Percentiles rank a stretch among this genome's conserved stretches.
Evolutionary conservation across 1,140 invertebrate species (phyloP).

Genomic region (Zaprionus vittiger): DNA sequence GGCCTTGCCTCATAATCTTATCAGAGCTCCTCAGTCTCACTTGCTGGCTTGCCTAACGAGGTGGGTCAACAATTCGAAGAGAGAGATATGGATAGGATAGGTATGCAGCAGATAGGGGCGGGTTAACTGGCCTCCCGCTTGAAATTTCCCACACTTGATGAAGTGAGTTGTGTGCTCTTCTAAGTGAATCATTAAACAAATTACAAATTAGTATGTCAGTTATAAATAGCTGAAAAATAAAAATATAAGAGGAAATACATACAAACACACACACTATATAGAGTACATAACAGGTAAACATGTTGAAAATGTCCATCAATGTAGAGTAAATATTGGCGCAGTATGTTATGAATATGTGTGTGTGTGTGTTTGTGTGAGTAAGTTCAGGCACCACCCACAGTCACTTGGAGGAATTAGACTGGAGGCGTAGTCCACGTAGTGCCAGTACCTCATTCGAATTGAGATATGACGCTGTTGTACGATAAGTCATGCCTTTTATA

Average conservation of each 20-base stretch:
- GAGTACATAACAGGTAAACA: constrained; percentile 40
- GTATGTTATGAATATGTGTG: constrained; percentile 28
- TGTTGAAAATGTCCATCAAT: constrained; percentile 48
- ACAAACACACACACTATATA: constrained; percentile 14
- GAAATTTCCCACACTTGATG: constrained; percentile 44
- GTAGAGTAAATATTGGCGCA: constrained; percentile 55
- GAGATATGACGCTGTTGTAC: constrained; percentile 11
- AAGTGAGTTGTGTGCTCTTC: constrained; percentile 18
- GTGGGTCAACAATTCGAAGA: constrained; percentile 47
- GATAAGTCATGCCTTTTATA: constrained; percentile 37
- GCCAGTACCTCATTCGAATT: not conserved
- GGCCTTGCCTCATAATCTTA: constrained; percentile 43
- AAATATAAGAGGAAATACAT: constrained; percentile 9
- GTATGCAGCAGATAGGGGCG: not conserved
- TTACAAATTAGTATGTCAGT: constrained; percentile 54
- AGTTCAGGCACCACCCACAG: constrained; percentile 36
- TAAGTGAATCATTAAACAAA: constrained; percentile 61
- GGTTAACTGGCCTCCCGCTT: constrained; percentile 9
- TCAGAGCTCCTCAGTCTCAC: constrained; percentile 2
- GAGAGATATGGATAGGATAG: constrained; percentile 8
- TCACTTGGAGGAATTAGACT: constrained; percentile 4
- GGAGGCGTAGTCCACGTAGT: constrained; percentile 20
- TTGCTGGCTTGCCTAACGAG: constrained; percentile 33
- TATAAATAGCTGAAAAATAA: constrained; percentile 46
- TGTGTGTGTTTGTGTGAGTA: not conserved